These are phyloP conservation scores for Sebastolobus alascanus DNA, from an alignment of 2,797 vertebrate species.

Conservation along the genomic window DNA sequence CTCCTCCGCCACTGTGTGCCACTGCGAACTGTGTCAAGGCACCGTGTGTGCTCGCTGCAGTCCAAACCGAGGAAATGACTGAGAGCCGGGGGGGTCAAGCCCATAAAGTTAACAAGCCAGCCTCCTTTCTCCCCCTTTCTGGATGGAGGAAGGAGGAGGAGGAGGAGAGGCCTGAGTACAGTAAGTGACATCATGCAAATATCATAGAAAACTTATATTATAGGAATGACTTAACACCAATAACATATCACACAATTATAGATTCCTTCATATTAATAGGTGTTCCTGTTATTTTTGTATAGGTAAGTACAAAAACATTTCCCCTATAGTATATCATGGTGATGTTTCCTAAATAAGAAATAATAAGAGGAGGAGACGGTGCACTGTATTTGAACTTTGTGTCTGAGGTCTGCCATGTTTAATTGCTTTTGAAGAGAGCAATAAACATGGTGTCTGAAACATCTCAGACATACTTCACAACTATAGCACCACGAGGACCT, in stretches of 20 bases:
- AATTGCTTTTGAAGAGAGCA: conserved; percentile 22
- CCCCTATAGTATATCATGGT: not conserved
- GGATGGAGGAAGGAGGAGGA: conserved; percentile 41
- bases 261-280: not conserved
- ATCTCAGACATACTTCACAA: conserved; percentile 11
- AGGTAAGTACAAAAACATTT: not conserved
- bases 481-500: not conserved
- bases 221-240: not conserved
- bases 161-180: conserved; percentile 8
- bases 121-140: conserved; percentile 69
- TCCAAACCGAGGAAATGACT: conserved; percentile 73
- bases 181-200: not conserved
- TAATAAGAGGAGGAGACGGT: not conserved
- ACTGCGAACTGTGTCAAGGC: conserved; percentile 63
- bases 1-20: conserved; percentile 65
- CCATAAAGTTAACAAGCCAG: conserved; percentile 75
- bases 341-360: not conserved
- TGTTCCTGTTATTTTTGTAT: not conserved
- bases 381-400: conserved; percentile 13
- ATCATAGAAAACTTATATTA: not conserved
- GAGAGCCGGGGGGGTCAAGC: conserved; percentile 66
- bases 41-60: conserved; percentile 52
- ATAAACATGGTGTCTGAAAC: conserved; percentile 10
- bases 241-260: not conserved
- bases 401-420: conserved; percentile 23